Evolutionary conservation across 2,888 invertebrate species (phyloP), one percentile per base, ranked within the genome.

Genomic region (Epinotia ramella): DNA sequence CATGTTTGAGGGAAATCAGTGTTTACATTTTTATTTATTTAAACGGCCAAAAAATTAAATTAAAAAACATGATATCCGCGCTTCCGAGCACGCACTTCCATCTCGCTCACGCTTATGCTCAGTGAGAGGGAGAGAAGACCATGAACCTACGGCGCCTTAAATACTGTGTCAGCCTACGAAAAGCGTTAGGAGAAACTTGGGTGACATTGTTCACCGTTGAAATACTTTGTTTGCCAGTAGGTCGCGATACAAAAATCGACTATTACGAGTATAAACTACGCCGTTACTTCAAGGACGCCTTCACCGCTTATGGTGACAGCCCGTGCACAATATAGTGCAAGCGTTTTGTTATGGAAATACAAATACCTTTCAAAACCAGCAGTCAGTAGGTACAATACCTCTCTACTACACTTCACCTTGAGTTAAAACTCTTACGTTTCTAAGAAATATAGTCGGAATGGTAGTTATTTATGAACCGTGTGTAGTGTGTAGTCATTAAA

Each of bases 291-390:
- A 67, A 72, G 67, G 44, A 72, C 57, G 76, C 44, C 28, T 66
- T 20, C 65, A n/a, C 20, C 18, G 65, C 62, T 65, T 73, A 68
- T 68, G 73, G 73, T 57, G 73, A 44, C 56, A 63, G 20, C 53
- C 53, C n/a, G 60, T 73, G 68, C 73, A 73, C 73, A 69, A 69
- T 69, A 69, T 74, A 74, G 65, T 74, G 69, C 70, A 72, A 67
- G 57, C 18, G 33, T 72, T 75, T 76, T 76, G 76, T 76, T 76
- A 76, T 76, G 76, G 72, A 76, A 67, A 76, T 76, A 56, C 46
- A 72, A 74, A 65, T 70, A 57, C 59, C 64, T 74, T 75, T 71
- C 75, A 62, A 70, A 70, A 71, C 71, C 53, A 62, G 49, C 49
- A 18, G 53, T 56, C 64, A 63, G 28, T 16, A 13, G 13, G n/a